A percentile compares a stretch with the other conserved stretches of the same genome.
phyloP scores from a whole-genome alignment of 35 echinoderm and acorn worm species.

The Acanthaster planci region DNA sequence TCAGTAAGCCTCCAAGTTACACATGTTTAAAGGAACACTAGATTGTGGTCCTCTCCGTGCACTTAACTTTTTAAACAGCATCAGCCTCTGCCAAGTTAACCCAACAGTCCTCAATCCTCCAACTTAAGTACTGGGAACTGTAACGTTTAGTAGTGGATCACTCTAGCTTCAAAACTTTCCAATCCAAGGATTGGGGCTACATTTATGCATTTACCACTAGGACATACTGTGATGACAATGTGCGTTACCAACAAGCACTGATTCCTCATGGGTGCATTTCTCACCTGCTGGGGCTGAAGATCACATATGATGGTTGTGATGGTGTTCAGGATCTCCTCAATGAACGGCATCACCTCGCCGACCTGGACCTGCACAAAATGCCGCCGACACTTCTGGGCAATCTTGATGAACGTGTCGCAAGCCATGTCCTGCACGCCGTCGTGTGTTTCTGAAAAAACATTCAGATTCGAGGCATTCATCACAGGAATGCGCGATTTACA shows the following conservation, averaged over 20 bases:
- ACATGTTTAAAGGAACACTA: not conserved
- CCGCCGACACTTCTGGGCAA: constrained; percentile 93
- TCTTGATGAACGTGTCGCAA: constrained; percentile 99
- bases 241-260: too few species aligned
- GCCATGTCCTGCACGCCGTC: constrained; percentile 99
- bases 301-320: constrained; percentile 99
- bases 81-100: too few species aligned
- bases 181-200: too few species aligned
- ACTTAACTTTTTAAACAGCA: too few species aligned
- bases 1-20: not conserved
- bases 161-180: not conserved
- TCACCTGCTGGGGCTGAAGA: constrained; percentile 96
- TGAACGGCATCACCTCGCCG: constrained; percentile 98
- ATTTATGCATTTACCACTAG: too few species aligned
- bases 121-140: too few species aligned
- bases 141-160: too few species aligned
- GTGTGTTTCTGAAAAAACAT: constrained; percentile 99
- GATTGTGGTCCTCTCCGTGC: too few species aligned
- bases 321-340: constrained; percentile 92
- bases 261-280: not conserved
- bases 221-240: too few species aligned
- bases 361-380: constrained; percentile 99
- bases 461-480: too few species aligned
- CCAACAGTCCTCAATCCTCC: constrained; percentile 8
- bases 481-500: too few species aligned